phyloP scores from a whole-genome alignment of 2,113 vertebrate genomes.

The Clarias macrocephalus region DNA sequence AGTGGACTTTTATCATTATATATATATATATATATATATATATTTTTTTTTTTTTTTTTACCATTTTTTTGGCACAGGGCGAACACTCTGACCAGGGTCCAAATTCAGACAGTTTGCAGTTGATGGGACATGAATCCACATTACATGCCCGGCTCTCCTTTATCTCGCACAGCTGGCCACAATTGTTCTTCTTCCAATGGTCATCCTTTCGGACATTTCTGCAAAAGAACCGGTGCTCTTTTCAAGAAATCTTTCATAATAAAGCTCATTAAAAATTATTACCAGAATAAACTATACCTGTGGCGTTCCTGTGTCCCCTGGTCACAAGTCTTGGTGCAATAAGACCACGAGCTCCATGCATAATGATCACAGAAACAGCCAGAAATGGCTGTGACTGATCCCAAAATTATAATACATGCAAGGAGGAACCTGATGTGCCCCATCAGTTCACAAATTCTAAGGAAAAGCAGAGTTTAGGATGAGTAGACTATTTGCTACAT shows the following conservation, averaged over 20 bases:
- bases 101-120: slow-evolving; percentile 81
- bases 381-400: slow-evolving; percentile 55
- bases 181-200: slow-evolving; percentile 78
- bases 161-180: slow-evolving; percentile 71
- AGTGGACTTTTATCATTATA: too few relatives aligned
- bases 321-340: slow-evolving; percentile 84
- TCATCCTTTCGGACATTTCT: slow-evolving; percentile 72
- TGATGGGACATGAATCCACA: slow-evolving; percentile 79
- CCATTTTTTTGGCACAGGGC: slow-evolving; percentile 83
- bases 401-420: slow-evolving; percentile 65
- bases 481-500: neutral
- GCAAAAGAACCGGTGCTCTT: slow-evolving; percentile 25
- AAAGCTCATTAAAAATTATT: neutral
- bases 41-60: slow-evolving; percentile 42
- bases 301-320: slow-evolving; percentile 78
- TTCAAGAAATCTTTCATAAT: neutral
- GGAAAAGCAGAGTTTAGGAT: neutral
- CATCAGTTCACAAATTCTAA: slow-evolving; percentile 56
- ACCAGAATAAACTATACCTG: slow-evolving; percentile 29
- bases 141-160: slow-evolving; percentile 77
- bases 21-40: too few relatives aligned
- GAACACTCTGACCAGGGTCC: slow-evolving; percentile 88
- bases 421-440: slow-evolving; percentile 38
- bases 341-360: slow-evolving; percentile 80
- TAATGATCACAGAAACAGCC: slow-evolving; percentile 86